Evolutionary conservation across 2,888 invertebrate species (phyloP).

Genomic region (Dryobota labecula): DNA sequence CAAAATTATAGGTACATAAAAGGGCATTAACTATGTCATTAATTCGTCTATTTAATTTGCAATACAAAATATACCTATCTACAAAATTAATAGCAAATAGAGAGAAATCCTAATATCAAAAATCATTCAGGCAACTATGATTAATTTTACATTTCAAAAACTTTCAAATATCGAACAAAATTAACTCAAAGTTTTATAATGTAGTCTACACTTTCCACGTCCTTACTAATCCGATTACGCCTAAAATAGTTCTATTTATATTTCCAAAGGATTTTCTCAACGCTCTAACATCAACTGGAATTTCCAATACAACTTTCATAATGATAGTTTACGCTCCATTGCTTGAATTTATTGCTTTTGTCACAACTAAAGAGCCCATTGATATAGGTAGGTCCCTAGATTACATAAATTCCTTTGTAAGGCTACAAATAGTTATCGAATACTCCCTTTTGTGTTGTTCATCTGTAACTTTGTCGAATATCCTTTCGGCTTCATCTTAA

Average conservation of each 20-base stretch:
- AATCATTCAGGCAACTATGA: neutral
- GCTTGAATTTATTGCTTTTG: constrained; percentile 54
- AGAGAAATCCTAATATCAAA: neutral
- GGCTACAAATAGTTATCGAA: constrained; percentile 42
- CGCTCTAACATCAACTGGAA: constrained; percentile 4
- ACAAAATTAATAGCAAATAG: neutral
- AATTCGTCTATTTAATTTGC: neutral
- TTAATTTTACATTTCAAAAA: neutral
- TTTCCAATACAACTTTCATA: constrained; percentile 39
- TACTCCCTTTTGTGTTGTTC: constrained; percentile 26
- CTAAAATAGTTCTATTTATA: constrained; percentile 16
- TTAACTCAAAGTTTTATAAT: constrained; percentile 15
- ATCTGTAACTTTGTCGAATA: constrained; percentile 18
- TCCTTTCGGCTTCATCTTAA: constrained; percentile 14
- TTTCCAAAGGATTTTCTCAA: constrained; percentile 21
- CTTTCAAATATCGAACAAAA: neutral
- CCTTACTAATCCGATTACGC: constrained; percentile 24
- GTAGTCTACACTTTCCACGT: constrained; percentile 1
- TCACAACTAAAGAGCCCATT: constrained; percentile 45
- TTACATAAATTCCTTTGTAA: constrained; percentile 43
- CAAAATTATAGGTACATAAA: neutral
- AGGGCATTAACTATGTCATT: neutral
- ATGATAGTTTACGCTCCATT: constrained; percentile 49
- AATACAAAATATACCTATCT: neutral
- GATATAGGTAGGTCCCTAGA: constrained; percentile 27